phyloP scores from a whole-genome alignment of 2,888 invertebrate species.

The Acleris literana region DNA sequence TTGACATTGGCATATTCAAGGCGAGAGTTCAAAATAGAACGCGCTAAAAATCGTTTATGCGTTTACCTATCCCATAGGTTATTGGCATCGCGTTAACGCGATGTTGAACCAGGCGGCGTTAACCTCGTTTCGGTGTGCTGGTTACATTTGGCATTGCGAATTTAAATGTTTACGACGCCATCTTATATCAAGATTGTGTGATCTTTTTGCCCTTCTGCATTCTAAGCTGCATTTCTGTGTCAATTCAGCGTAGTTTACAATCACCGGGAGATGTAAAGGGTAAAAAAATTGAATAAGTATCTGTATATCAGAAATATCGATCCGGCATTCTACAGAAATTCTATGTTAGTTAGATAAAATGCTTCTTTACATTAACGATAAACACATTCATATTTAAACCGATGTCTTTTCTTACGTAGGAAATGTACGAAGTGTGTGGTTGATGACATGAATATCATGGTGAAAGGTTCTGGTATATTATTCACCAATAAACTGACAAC shows the following conservation, averaged over 20 bases:
- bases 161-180: slow-evolving; percentile 15
- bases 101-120: slow-evolving; percentile 42
- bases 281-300: slow-evolving; percentile 9
- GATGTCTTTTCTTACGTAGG: too few species aligned
- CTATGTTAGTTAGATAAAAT: neutral
- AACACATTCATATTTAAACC: too few species aligned
- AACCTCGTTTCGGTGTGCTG: slow-evolving; percentile 27
- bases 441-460: neutral
- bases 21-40: slow-evolving; percentile 60
- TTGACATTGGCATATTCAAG: slow-evolving; percentile 69
- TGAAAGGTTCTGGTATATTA: neutral
- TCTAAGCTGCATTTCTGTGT: slow-evolving; percentile 18
- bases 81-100: slow-evolving; percentile 45
- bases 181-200: slow-evolving; percentile 6
- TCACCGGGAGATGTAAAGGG: slow-evolving; percentile 1
- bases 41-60: slow-evolving; percentile 50
- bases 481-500: slow-evolving; percentile 18
- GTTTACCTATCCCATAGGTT: slow-evolving; percentile 44
- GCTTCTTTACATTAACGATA: too few species aligned
- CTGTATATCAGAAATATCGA: neutral
- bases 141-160: slow-evolving; percentile 27
- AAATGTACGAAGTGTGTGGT: too few species aligned
- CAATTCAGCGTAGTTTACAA: slow-evolving; percentile 19
- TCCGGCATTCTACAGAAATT: neutral
- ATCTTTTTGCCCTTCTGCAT: slow-evolving; percentile 2